Conservation (phyloP, 2,888 invertebrate species). For the Patella pellucida region DNA sequence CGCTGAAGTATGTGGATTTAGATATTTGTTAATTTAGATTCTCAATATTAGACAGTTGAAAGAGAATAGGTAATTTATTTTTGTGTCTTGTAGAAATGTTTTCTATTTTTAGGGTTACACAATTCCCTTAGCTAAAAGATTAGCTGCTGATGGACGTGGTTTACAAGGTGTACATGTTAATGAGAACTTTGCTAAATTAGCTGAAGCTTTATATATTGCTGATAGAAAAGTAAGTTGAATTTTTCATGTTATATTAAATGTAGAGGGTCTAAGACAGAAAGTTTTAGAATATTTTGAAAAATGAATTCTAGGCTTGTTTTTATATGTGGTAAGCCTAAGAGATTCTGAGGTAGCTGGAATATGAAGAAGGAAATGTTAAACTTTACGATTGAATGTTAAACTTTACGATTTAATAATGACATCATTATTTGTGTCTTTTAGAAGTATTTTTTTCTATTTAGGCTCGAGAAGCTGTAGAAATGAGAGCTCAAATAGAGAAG, state of each 20-base stretch:
- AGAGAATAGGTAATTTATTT: not conserved
- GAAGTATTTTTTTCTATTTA: constrained; percentile 39
- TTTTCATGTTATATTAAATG: not conserved
- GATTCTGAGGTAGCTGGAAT: too few relatives aligned
- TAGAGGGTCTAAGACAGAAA: too few relatives aligned
- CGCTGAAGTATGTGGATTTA: too few relatives aligned
- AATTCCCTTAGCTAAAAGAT: constrained; percentile 95
- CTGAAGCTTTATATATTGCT: constrained; percentile 97
- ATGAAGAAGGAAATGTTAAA: too few relatives aligned
- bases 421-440: not conserved
- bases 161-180: constrained; percentile 95
- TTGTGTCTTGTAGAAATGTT: not conserved
- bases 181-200: constrained; percentile 98
- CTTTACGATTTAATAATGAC: too few relatives aligned
- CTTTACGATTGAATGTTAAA: too few relatives aligned
- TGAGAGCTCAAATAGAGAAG: constrained; percentile 94
- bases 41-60: too few relatives aligned
- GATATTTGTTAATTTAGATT: too few relatives aligned
- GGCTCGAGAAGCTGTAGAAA: constrained; percentile 97
- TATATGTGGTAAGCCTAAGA: not conserved
- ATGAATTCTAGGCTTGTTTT: not conserved
- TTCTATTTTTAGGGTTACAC: constrained; percentile 82
- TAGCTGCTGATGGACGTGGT: constrained; percentile 98
- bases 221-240: constrained; percentile 82
- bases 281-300: not conserved